Evolutionary conservation across 2,113 vertebrate species (phyloP).

Genomic region (Daphoenositta chrysoptera): DNA sequence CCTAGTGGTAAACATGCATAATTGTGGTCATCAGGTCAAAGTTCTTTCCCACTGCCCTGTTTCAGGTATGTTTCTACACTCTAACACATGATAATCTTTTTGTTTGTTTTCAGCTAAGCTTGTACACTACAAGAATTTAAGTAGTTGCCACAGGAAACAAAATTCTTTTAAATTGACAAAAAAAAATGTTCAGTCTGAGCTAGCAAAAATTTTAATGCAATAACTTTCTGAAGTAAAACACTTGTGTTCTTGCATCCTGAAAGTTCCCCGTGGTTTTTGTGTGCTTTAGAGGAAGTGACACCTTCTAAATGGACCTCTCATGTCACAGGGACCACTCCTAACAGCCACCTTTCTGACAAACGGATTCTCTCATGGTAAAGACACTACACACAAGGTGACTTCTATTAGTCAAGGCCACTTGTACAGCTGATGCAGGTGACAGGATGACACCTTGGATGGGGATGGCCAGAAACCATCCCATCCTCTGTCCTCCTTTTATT

Average conservation of each 20-base stretch:
- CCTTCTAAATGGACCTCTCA: neutral
- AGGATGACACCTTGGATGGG: neutral
- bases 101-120: neutral
- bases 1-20: neutral
- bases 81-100: neutral
- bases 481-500: neutral
- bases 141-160: neutral
- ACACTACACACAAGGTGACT: neutral
- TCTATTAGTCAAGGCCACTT: neutral
- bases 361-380: neutral
- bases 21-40: neutral
- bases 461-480: neutral
- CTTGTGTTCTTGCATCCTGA: neutral
- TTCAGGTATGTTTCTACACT: neutral
- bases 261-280: neutral
- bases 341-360: neutral
- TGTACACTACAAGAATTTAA: neutral
- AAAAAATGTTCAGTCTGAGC: neutral
- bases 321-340: neutral
- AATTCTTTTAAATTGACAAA: neutral
- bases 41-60: neutral
- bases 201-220: neutral
- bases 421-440: neutral
- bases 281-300: neutral
- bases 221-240: neutral